phyloP scores from a whole-genome alignment of 1,140 invertebrate genomes.

The Oryctes rhinoceros region DNA sequence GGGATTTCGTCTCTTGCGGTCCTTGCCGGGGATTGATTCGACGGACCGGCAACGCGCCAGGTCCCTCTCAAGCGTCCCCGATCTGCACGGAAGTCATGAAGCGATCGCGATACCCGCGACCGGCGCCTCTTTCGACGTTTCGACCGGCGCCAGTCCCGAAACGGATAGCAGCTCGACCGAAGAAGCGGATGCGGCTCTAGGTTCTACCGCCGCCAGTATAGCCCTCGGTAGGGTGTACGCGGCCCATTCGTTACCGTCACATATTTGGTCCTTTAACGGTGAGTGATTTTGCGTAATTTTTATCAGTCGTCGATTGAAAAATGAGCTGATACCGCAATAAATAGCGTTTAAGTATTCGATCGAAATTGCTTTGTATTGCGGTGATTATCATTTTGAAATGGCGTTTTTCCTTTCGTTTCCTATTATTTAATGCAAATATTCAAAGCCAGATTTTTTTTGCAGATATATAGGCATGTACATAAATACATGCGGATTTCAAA shows the following conservation, averaged over 20 bases:
- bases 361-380: no score
- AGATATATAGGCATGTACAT: no score
- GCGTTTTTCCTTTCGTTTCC: no score
- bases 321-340: no score
- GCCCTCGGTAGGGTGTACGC: slow-evolving; percentile 82
- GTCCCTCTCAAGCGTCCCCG: slow-evolving; percentile 84
- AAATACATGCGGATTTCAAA: no score
- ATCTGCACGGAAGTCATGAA: slow-evolving; percentile 71
- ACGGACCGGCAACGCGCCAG: slow-evolving; percentile 81
- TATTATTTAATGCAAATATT: no score
- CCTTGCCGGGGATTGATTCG: slow-evolving; percentile 71
- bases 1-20: slow-evolving; percentile 77
- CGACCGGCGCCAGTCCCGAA: slow-evolving; percentile 67
- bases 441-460: no score
- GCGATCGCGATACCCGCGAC: slow-evolving; percentile 65
- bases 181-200: slow-evolving; percentile 62
- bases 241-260: slow-evolving; percentile 87
- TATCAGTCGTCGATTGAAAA: no score
- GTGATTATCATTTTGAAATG: no score
- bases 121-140: slow-evolving; percentile 67
- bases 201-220: slow-evolving; percentile 63
- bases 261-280: slow-evolving; percentile 92
- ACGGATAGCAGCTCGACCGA: slow-evolving; percentile 71
- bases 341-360: no score
- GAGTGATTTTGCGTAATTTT: slow-evolving; percentile 59